Conservation (phyloP, 2,113 vertebrate genomes). For the Synodontis membranacea region DNA sequence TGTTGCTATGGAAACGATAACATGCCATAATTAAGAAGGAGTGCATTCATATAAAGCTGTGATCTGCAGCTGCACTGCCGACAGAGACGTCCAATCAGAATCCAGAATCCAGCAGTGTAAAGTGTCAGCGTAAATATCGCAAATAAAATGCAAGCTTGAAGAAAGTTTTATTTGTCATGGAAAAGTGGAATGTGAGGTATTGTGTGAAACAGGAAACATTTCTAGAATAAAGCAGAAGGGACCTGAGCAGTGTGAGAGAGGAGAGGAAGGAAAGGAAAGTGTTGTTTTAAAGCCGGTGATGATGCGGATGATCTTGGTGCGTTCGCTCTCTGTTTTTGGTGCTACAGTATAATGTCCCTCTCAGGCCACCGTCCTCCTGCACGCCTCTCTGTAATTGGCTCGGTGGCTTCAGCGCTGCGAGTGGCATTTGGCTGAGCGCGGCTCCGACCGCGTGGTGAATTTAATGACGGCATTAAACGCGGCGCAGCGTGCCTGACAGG, state of each 20-base stretch:
- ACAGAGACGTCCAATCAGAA: background rate
- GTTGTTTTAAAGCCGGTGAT: background rate
- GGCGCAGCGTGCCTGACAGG: conserved; percentile 37
- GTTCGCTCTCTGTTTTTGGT: background rate
- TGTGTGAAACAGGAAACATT: too few species aligned
- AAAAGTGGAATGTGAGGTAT: too few species aligned
- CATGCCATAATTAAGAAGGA: background rate
- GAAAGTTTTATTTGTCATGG: too few species aligned
- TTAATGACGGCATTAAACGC: conserved; percentile 54
- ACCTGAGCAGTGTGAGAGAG: background rate
- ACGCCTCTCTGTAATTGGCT: conserved; percentile 42
- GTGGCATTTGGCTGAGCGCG: conserved; percentile 52
- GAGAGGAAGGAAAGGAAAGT: too few species aligned
- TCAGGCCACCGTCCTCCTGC: conserved; percentile 5
- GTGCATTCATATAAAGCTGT: background rate
- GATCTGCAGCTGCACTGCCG: background rate
- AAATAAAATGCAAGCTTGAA: too few species aligned
- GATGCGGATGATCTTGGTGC: background rate
- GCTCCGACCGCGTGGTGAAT: conserved; percentile 43
- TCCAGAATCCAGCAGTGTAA: background rate
- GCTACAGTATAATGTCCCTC: background rate
- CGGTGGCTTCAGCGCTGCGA: conserved; percentile 19
- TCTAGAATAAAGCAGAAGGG: background rate
- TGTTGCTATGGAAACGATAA: background rate
- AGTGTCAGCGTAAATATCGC: background rate